Evolutionary conservation across 2,113 vertebrate species (phyloP), one percentile per base, ranked within the genome.

Genomic region (Rynchops niger): DNA sequence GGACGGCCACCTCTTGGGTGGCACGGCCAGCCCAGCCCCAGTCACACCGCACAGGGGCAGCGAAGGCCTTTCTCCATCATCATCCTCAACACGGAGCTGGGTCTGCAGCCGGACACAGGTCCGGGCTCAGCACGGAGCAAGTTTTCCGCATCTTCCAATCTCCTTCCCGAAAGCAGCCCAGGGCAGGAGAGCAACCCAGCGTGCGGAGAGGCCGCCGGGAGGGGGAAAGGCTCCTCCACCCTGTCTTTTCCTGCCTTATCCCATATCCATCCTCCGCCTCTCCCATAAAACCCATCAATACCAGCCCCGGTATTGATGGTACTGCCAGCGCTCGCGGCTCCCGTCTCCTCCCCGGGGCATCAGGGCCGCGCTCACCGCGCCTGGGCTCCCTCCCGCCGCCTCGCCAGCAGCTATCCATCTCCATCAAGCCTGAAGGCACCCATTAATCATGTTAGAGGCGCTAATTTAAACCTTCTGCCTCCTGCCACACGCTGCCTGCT

Each of bases 91-190:
- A 9, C 1, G 4, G 43, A 71, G 80, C n/a, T 4, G 6, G 12
- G 21, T 20, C 65, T 20, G 65, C 17, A 3, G 53, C 42, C 3
- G 1, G 27, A 40, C 16, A 2, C 18, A 1, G 32, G 19, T 32
- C 56, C 47, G 5, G 38, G 38, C 56, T 43, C 58, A 13, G 52
- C 82, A 40, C 5, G 1, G 29, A 73, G 74, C 20, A 36, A 29
- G 23, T 27, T 12, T 25, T 32, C 52, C 3, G 1, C 23, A 2
- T n/a, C 65, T 42, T 29, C 6, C 30, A 1, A 12, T 5, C 15
- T 38, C 82, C 29, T 30, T 67, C 29, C 67, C 45, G 3, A 19
- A 34, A 21, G 6, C 61, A 29, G 34, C 40, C 25, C 49, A 2
- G 7, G 17, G 47, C 38, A 36, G 5, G 5, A 73, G 62, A n/a